Evolutionary conservation across 37 sponge, comb jelly and placozoan genomes (phyloP), one percentile per base, ranked within the genome.

Genomic region (Bolinopsis microptera): DNA sequence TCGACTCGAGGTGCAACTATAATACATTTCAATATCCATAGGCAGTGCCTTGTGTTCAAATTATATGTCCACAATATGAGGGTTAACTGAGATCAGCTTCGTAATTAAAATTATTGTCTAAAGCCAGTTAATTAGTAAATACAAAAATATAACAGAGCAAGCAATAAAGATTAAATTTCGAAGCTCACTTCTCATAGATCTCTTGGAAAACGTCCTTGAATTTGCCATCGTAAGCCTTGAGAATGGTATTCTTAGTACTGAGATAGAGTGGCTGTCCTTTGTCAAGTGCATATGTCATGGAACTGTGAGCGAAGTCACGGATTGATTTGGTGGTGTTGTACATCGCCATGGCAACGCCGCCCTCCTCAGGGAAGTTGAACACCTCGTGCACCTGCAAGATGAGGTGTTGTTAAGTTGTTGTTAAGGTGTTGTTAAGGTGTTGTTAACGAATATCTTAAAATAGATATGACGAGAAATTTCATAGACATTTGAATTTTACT

Each of bases 281-380:
- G 32, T 95, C 92, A 35, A 98, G 80, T 33, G 98, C 97, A 93
- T 94, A 96, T 76, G 95, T 93, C 93, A 98, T 96, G 38, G 96
- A 97, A 92, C 96, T 96, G 86, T 98, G 95, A 35, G 98, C 98
- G 76, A 98, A 98, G 93, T 98, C 97, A 21, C 69, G 69, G 69
- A 98, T 98, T 37, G 96, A 96, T 94, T 95, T 95, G 48, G 97
- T 97, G 25, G 98, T 98, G 94, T 98, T 98, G 95, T 95, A 98
- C 98, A 98, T 98, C 39, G 95, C 97, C 95, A 98, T 92, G 41
- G 97, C 95, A 48, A 98, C 97, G 5, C 98, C 98, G 28, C 96
- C 95, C 35, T 93, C 93, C 5, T 96, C 96, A n/a, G 92, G 76
- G 80, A 96, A 98, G 39, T 96, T 93, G 70, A 94, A 94, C 36